Evolutionary conservation across 2,888 invertebrate species (phyloP), one percentile per base, ranked within the genome.

Genomic region (Euplexia lucipara): DNA sequence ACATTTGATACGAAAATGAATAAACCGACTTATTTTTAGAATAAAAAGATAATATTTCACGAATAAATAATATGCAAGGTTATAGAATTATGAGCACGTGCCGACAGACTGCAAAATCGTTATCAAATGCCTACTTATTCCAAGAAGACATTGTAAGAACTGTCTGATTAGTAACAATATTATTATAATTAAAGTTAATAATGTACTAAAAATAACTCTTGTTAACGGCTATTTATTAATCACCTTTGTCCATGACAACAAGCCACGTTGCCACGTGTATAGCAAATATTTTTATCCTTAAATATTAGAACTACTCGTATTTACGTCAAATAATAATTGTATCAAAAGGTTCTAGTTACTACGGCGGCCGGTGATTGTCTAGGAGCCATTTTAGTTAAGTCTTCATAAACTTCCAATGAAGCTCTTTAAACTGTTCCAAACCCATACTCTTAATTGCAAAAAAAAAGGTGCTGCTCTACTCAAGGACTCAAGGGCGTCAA

Each of bases 171-270:
- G 26, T 59, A 34, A 48, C 39, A 42, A 49, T 32, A 37, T 45
- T 9, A 39, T 34, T 39, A 34, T 30, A 70, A 59, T 47, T 34
- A 44, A 44, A 20, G 3, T 34, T n/a, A n/a, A n/a, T n/a, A n/a
- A 42, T 5, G 18, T 42, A 37, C 45, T 39, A 52, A 56, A 52
- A 42, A 39, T 75, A 61, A 14, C 41, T 45, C 0, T 26, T 26
- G 26, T 61, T 32, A 68, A 52, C 56, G 56, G 18, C 44, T 61
- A 47, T 60, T 67, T 22, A n/a, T 34, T 48, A 39, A 73, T 65
- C 74, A 52, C 8, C 18, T 20, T 37, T 53, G 75, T 52, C 60
- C 60, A 71, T 60, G 69, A 74, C 75, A 57, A 74, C 42, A 60
- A 56, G 34, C 51, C 60, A 74, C n/a, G n/a, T 51, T 60, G 52